Base-by-base conservation (phyloP, 2,888 invertebrate genomes). In the Ethmia dodecea region DNA sequence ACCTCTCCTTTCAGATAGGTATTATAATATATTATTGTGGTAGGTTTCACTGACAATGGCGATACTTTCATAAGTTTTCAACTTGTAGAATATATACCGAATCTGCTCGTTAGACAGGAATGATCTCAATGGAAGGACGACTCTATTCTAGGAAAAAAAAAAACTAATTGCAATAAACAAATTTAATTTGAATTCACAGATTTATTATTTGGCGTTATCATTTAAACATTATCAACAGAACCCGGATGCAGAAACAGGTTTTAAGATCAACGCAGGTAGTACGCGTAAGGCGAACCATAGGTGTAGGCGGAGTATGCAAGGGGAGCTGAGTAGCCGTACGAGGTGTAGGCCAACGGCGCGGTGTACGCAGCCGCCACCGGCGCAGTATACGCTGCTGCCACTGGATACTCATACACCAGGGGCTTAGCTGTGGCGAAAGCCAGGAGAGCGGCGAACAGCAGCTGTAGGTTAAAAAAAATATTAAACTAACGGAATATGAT, bases 361-460 rank as follows among this genome's bases (percentile, higher is more conserved):
- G 84, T 71, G 53, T 87, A 87, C n/a, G 87, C 84, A 11, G 86
- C 73, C 29, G 72, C 73, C 48, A 86, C 72, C 35, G 87, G 79
- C 1, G 74, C 56, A 26, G 88, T 81, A 48, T 88, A 80, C 1
- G 68, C 72, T 12, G 66, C 72, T 40, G 72, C 73, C 45, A 74
- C 61, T 0, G 79, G 78, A 43, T 73, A 80, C 42, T 75, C 73
- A 43, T 65, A 58, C 37, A 76, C 63, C 35, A 78, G 41, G 20
- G 88, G 88, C 51, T 69, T 69, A 41, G 70, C 70, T 37, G 55
- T 42, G 25, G 64, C 64, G 48, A 67, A 60, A 28, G 88, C 88
- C 79, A 89, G 62, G 51, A 89, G 66, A 58, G 88, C 86, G 46
- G 81, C 73, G 68, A 89, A 73, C 47, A 88, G 70, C 63, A 88